These are phyloP conservation scores for Pseudopipra pipra DNA, from an alignment of 2,113 vertebrate genomes.

Conservation along the genomic window DNA sequence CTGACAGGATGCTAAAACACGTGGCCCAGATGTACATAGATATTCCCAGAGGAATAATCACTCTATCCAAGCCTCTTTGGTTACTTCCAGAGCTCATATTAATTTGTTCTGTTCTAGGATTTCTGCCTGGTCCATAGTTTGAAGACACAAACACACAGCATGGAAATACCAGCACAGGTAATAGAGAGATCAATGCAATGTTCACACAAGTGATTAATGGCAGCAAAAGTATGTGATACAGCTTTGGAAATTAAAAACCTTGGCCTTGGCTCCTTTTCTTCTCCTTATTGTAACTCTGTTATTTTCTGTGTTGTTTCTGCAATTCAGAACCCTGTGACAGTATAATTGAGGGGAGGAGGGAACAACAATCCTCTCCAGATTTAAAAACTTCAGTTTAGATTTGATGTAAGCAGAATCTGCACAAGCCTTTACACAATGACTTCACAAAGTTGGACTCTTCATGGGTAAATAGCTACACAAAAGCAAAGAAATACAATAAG, in stretches of 20 bases:
- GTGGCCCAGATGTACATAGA: background rate
- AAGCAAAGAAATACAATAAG: background rate
- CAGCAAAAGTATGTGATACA: background rate
- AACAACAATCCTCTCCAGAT: background rate
- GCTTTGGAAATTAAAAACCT: background rate
- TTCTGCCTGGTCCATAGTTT: background rate
- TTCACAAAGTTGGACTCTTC: background rate
- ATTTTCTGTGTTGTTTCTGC: background rate
- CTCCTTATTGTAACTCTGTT: background rate
- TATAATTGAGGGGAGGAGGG: background rate
- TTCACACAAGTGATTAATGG: background rate
- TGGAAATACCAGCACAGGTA: background rate
- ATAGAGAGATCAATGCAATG: background rate
- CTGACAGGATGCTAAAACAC: background rate
- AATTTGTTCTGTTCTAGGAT: background rate
- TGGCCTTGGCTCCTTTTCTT: background rate
- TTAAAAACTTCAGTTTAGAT: background rate
- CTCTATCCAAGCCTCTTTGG: background rate
- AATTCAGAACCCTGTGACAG: background rate
- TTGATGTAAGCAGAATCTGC: background rate
- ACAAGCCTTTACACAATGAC: background rate
- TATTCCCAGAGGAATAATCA: rapidly evolving
- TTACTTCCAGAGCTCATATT: background rate
- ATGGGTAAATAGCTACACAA: background rate
- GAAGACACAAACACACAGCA: background rate